Evolutionary conservation across 2,113 vertebrate genomes (phyloP), one percentile per base, ranked within the genome.

Genomic region (Dryoscopus gambensis): DNA sequence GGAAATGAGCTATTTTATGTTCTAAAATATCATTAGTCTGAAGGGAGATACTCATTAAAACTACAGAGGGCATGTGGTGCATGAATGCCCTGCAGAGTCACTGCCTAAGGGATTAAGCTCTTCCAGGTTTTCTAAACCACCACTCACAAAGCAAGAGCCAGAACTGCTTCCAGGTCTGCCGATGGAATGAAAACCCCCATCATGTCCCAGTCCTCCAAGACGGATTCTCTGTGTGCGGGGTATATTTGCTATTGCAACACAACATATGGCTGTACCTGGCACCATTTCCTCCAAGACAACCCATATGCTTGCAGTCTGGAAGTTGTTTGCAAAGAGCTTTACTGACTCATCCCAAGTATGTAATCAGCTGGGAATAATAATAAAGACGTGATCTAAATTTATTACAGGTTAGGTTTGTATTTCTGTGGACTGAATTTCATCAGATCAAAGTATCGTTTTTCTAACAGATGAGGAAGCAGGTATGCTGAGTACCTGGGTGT

Each of bases 251-350:
- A 11, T 37, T 91, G 75, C 62, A 80, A 17, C 52, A 35, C 62
- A 69, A 10, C 93, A 93, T 87, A 92, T 81, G 91, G 65, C 56
- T 68, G 47, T 79, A 82, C 49, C 57, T 95, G 87, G 94, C 93
- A 94, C 70, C 46, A 19, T 62, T 85, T 94, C 70, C 62, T 91
- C 84, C 68, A 89, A 95, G 90, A 62, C 82, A 35, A 53, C 75
- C 90, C 90, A 87, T 95, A 79, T 95, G 90, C 40, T 87, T 84
- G 35, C 63, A 83, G 55, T 93, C 77, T 94, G 78, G 25, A 71
- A 87, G 35, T 55, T 92, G 85, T 82, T 96, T 91, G 68, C 59
- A 49, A 21, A 95, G 84, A 85, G 37, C 77, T 65, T 62, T 42
- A 65, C 67, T 87, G 62, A 76, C 87, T 91, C 57, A 65, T 87